Base-by-base conservation (phyloP, 2,797 vertebrate species). In the Remorina albescens region DNA sequence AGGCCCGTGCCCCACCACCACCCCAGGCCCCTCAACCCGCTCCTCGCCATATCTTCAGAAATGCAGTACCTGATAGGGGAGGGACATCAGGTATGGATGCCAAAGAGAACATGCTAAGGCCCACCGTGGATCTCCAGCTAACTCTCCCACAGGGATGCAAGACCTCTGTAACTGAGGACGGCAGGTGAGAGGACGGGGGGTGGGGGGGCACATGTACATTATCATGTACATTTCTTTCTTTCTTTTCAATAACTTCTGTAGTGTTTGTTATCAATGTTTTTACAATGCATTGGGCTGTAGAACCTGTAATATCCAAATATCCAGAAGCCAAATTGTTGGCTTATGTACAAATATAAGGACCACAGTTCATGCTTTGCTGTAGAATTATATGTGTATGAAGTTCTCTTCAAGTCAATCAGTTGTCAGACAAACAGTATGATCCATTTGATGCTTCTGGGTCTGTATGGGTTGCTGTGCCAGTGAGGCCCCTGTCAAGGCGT, bases 1-100 rank as follows among this genome's bases (percentile, higher is more conserved):
- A 99, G 93, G 90, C 94, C 8, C 95, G 92, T 0, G 98, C 98
- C 30, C 97, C 97, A 2, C 95, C 96, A 76, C 96, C 95, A 0
- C 94, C 95, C 30, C 74, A 74, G 11, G 74, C 81, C 49, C 85
- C 92, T 6, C 93, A 91, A 28, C 93, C 91, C 3, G 84, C 93
- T 47, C 94, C 91, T 2, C 88, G 93, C 7, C 93, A 92, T 53
- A 89, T 90, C 71, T 95, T 93, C 68, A 81, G 94, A 91, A 74
- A 83, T 76, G 30, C 89, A 11, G 72, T 87, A 28, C 92, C 92
- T 12, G 94, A 95, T 36, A 92, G 89, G 21, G 93, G 91, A 67
- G 90, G 88, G 65, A 88, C 91, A 39, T 91, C 77, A 16, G 72
- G 89, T 6, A 78, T 87, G 50, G 95, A 95, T 19, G 51, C 90